Conservation (phyloP, 2,113 vertebrate genomes). For the Chrysochloris asiatica region DNA sequence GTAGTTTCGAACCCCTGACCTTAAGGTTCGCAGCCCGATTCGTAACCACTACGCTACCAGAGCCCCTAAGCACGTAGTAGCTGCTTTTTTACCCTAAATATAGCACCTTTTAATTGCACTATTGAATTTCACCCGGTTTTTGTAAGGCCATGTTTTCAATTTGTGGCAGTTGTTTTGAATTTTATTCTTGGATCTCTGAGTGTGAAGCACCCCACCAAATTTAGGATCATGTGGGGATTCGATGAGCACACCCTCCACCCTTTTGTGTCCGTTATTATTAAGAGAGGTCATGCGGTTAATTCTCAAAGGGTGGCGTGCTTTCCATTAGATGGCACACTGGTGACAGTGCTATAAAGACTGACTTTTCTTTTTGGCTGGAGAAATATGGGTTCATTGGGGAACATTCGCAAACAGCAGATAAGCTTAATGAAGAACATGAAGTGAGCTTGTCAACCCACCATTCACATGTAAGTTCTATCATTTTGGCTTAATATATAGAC, state of each 20-base stretch:
- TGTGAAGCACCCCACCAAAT: conserved; percentile 61
- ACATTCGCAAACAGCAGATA: not conserved
- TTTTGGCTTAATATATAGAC: not conserved
- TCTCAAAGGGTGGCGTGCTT: not conserved
- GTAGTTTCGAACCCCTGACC: too few species aligned
- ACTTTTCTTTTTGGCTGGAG: not conserved
- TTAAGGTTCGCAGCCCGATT: too few species aligned
- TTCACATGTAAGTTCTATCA: not conserved
- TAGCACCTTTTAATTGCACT: conserved; percentile 66
- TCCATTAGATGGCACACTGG: not conserved
- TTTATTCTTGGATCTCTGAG: conserved; percentile 64
- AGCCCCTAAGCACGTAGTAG: too few species aligned
- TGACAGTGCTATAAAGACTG: not conserved
- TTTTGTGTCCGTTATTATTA: conserved; percentile 53
- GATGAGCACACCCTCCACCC: not conserved
- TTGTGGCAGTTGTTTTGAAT: conserved; percentile 73
- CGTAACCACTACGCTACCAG: too few species aligned
- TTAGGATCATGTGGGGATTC: conserved; percentile 50
- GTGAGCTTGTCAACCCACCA: not conserved
- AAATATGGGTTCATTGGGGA: not conserved
- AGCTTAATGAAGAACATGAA: not conserved
- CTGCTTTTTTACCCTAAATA: conserved; percentile 29
- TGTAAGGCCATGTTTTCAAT: conserved; percentile 68
- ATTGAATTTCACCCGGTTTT: conserved; percentile 67
- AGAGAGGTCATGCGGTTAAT: not conserved